Conservation (phyloP, 2,888 invertebrate genomes). For the Dusona sp. region DNA sequence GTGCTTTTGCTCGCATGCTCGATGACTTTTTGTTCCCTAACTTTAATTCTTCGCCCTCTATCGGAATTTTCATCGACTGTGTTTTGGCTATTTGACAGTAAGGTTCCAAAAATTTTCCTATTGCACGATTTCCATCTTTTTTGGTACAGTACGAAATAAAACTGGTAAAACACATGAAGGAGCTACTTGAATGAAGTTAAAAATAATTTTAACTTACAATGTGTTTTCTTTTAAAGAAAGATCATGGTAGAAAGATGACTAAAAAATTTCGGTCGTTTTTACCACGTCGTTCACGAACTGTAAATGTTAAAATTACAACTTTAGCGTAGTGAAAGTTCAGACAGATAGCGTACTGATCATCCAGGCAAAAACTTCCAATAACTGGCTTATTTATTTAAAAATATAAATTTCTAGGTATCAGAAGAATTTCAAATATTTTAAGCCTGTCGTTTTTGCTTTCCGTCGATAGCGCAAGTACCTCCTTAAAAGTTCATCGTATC, state of each 20-base stretch:
- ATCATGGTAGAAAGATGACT: no score
- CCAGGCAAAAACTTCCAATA: no score
- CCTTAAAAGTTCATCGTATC: not conserved
- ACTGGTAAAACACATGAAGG: not conserved
- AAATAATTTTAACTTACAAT: not conserved
- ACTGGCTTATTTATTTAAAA: not conserved
- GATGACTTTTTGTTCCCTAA: not conserved
- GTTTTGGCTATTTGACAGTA: not conserved
- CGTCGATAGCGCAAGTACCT: not conserved
- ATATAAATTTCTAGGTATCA: not conserved
- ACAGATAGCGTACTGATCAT: no score
- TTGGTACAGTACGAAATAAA: not conserved
- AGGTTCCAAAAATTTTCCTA: not conserved
- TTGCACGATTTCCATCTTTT: not conserved
- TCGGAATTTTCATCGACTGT: no score
- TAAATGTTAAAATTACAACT: not conserved
- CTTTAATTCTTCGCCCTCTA: not conserved
- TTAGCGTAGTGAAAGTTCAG: no score
- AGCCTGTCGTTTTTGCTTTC: not conserved
- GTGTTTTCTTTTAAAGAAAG: not conserved
- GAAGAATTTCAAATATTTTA: not conserved
- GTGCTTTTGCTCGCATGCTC: constrained; percentile 52
- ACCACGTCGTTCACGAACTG: not conserved
- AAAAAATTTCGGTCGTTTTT: not conserved
- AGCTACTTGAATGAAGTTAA: not conserved